These are phyloP conservation scores for Tetranychus truncatus DNA, from an alignment of 2,888 invertebrate species.

Conservation along the genomic window DNA sequence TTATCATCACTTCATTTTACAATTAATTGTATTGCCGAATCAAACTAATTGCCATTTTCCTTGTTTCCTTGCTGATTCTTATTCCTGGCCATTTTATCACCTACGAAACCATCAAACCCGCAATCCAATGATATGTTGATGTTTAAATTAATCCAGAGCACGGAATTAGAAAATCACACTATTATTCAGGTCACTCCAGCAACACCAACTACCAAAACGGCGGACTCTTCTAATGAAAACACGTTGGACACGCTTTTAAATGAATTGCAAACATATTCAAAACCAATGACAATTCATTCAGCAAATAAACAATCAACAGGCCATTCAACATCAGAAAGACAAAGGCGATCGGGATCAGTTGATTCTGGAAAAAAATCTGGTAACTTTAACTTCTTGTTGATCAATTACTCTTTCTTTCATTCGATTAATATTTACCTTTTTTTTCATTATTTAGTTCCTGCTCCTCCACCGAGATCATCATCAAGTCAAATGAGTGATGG, in stretches of 20 bases:
- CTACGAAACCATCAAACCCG: not conserved
- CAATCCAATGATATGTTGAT: not conserved
- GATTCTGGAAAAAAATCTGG: constrained; percentile 7
- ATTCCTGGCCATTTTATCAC: not conserved
- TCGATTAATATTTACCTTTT: not conserved
- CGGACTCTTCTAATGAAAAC: constrained; percentile 38
- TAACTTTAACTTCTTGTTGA: not conserved
- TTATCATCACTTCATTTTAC: too few species aligned
- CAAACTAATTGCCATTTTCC: too few species aligned
- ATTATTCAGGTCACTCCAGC: constrained; percentile 27
- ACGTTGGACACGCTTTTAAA: constrained; percentile 92
- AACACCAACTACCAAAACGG: constrained; percentile 20
- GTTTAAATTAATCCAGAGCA: constrained; percentile 19
- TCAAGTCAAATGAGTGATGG: constrained; percentile 26
- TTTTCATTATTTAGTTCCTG: not conserved
- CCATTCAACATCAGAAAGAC: not conserved
- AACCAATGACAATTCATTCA: constrained; percentile 39
- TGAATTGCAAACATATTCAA: constrained; percentile 71
- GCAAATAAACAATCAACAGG: not conserved
- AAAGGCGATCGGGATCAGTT: not conserved
- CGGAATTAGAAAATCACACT: constrained; percentile 26
- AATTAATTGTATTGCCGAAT: too few species aligned
- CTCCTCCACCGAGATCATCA: constrained; percentile 15
- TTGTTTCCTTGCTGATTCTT: not conserved
- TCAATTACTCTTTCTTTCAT: not conserved